Base-by-base conservation (phyloP, 2,888 invertebrate genomes). In the Neoitamus cyanurus region DNA sequence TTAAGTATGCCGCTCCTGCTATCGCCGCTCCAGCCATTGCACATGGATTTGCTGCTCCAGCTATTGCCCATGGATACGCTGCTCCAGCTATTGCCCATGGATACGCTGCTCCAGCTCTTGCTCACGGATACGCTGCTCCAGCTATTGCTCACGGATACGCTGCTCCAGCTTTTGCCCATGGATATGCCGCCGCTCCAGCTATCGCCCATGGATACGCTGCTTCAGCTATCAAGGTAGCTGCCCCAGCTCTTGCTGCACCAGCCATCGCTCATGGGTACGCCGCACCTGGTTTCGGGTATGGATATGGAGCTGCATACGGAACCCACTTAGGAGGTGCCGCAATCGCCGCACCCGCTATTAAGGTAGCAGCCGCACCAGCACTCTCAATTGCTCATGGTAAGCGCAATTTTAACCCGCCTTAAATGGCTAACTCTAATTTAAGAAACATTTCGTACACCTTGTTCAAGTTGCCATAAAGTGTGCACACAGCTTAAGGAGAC, bases 31-130 rank as follows among this genome's bases (percentile, higher is more conserved):
- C 86, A 84, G 84, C 86, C 46, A 20, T 58, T 7, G 58, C 58
- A 15, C 70, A 31, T 48, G 80, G 58, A 34, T n/a, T 31, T 7
- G 73, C 25, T 30, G 28, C 20, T 3, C 31, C 72, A 15, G 75
- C 36, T 15, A 37, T 87, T 85, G 88, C 88, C 72, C 88, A 88
- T 83, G 88, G 87, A 83, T 86, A 87, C 85, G 86, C 88, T 58
- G 48, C 75, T 3, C 42, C 37, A 9, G 75, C 15, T 20, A 34
- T 78, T 30, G 37, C 83, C 70, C 86, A 80, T 2, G 84, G 73
- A 5, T 83, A 73, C 15, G 83, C 34, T 34, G 34, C 34, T 5
- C 34, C 34, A 3, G 34, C 34, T 7, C 3, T 78, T 30, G 37
- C 83, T 70, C 86, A 80, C 9, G 84, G 70, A 28, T 83, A 72